Evolutionary conservation across 2,888 invertebrate genomes (phyloP).

Genomic region (Hirtodrosophila trivittata): DNA sequence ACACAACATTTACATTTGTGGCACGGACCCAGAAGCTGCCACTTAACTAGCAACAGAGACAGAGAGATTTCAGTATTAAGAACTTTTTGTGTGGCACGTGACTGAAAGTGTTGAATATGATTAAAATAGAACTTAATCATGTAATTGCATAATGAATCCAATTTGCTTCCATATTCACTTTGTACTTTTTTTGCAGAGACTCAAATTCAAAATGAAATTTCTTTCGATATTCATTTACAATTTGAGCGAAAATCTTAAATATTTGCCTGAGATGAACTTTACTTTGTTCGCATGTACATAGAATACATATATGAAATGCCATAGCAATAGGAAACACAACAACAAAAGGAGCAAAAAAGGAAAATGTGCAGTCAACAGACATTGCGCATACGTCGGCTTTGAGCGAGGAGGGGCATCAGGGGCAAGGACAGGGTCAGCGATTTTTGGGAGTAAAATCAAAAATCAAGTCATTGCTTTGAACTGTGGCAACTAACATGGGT

Average conservation of each 20-base stretch:
- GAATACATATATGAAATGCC: background rate
- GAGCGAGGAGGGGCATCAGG: background rate
- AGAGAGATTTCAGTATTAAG: conserved; percentile 1
- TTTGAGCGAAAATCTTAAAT: too few relatives aligned
- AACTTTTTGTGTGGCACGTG: conserved; percentile 6
- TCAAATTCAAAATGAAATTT: too few relatives aligned
- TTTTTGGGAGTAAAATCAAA: conserved; percentile 51
- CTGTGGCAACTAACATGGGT: conserved; percentile 37
- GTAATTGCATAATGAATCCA: too few relatives aligned
- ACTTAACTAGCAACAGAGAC: conserved; percentile 27
- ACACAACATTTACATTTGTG: conserved; percentile 53
- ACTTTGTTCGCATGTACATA: too few relatives aligned
- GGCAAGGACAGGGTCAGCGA: conserved; percentile 10
- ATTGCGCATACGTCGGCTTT: conserved; percentile 2
- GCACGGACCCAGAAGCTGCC: conserved; percentile 20
- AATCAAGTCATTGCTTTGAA: conserved; percentile 56
- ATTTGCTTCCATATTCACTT: too few relatives aligned
- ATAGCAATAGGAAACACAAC: conserved; percentile 1
- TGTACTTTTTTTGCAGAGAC: too few relatives aligned
- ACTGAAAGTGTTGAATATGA: background rate
- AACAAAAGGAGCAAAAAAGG: background rate
- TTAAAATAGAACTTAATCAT: too few relatives aligned
- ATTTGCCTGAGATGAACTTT: conserved; percentile 5
- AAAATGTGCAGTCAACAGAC: conserved; percentile 12
- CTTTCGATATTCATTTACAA: conserved; percentile 10